Percentiles rank a stretch among this genome's conserved stretches.
Conservation (phyloP, 2,113 vertebrate species). For the Orientallactaga bullata region DNA sequence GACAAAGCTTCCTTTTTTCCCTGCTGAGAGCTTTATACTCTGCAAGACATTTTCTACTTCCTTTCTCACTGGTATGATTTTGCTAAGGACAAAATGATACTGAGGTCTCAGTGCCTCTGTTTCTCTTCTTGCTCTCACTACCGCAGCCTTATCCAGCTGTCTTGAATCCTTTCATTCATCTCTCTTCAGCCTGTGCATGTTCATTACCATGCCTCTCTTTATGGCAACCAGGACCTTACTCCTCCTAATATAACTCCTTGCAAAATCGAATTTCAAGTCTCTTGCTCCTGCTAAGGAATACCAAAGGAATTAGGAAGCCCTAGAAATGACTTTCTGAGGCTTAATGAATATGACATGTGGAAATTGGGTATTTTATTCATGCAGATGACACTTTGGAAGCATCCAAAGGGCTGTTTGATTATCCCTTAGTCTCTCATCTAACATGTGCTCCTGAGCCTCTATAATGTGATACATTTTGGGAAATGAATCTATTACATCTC, state of each 20-base stretch:
- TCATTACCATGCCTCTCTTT: too few species aligned
- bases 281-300: background rate
- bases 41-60: background rate
- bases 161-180: background rate
- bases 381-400: background rate
- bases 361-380: background rate
- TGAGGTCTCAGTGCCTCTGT: background rate
- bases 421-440: background rate
- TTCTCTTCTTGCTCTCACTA: too few species aligned
- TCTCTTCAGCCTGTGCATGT: background rate
- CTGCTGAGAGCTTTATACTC: background rate
- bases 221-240: background rate
- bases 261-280: background rate
- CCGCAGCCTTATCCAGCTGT: background rate
- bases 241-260: background rate
- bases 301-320: background rate
- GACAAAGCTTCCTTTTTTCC: too few species aligned
- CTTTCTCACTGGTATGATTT: background rate
- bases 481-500: background rate
- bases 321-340: background rate
- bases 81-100: background rate
- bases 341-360: background rate
- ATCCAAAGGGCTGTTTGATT: background rate
- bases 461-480: background rate
- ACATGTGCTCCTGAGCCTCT: background rate